Conservation (phyloP, 1,140 invertebrate genomes). For the Brachionus manjavacas region DNA sequence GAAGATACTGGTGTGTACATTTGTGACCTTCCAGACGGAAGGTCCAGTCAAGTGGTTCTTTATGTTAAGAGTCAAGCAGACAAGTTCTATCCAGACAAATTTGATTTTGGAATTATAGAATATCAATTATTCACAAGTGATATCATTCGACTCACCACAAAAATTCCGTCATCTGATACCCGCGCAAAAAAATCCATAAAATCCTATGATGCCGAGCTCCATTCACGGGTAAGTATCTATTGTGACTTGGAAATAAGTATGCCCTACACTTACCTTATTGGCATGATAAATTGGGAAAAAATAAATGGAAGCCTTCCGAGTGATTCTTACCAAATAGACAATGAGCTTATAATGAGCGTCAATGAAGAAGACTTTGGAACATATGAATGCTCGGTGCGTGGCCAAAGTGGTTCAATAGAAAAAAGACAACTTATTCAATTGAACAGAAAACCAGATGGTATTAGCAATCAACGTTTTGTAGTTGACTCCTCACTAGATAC, state of each 20-base stretch:
- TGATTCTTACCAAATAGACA: neutral
- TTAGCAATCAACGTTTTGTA: neutral
- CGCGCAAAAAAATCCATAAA: neutral
- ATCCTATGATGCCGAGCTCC: neutral
- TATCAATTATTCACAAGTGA: neutral
- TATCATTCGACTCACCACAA: neutral
- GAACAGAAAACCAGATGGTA: neutral
- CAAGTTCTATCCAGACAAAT: neutral
- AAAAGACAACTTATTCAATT: neutral
- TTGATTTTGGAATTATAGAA: neutral
- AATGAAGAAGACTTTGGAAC: slow-evolving; percentile 13
- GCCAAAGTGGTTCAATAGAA: neutral
- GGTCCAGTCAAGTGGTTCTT: neutral
- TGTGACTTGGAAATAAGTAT: no score
- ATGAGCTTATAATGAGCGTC: neutral
- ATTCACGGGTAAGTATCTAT: neutral
- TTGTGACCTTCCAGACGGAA: neutral
- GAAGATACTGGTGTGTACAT: neutral
- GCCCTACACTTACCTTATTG: no score
- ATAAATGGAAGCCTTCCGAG: neutral
- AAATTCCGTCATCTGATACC: neutral
- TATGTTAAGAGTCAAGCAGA: neutral
- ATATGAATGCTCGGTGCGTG: slow-evolving; percentile 29
- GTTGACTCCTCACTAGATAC: no score
- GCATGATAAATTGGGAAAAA: neutral